Percentiles rank a stretch among this genome's conserved stretches.
Evolutionary conservation across 2,888 invertebrate species (phyloP).

Genomic region (Hipparchia sbordonii): DNA sequence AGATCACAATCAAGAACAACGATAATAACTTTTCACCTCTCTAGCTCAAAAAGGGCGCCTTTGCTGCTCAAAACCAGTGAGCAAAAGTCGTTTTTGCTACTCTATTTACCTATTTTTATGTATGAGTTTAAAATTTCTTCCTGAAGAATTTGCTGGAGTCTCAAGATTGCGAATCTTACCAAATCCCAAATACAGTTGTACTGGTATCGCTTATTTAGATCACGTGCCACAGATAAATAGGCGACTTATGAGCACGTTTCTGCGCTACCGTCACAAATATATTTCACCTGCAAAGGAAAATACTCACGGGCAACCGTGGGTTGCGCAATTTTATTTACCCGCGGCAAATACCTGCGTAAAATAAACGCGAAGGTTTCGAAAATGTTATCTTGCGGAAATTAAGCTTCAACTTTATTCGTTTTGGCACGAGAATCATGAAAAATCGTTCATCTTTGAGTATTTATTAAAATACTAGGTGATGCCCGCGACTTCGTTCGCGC

Average conservation of each 20-base stretch:
- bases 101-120: too few relatives aligned
- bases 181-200: constrained; percentile 17
- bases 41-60: too few relatives aligned
- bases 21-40: too few relatives aligned
- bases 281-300: constrained; percentile 16
- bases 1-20: too few relatives aligned
- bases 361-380: not conserved
- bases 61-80: too few relatives aligned
- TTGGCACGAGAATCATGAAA: too few relatives aligned
- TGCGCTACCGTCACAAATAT: constrained; percentile 13
- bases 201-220: constrained; percentile 20
- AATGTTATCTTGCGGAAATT: not conserved
- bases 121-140: too few relatives aligned
- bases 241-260: constrained; percentile 25
- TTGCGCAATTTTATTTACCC: constrained; percentile 12
- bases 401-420: not conserved
- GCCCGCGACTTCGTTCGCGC: too few relatives aligned
- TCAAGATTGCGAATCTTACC: not conserved
- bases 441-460: too few relatives aligned
- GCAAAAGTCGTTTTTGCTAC: too few relatives aligned
- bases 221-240: constrained; percentile 21
- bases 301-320: not conserved
- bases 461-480: too few relatives aligned
- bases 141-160: too few relatives aligned
- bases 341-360: constrained; percentile 4